Base-by-base conservation (phyloP, 2,113 vertebrate species). In the Anolis sagrei region DNA sequence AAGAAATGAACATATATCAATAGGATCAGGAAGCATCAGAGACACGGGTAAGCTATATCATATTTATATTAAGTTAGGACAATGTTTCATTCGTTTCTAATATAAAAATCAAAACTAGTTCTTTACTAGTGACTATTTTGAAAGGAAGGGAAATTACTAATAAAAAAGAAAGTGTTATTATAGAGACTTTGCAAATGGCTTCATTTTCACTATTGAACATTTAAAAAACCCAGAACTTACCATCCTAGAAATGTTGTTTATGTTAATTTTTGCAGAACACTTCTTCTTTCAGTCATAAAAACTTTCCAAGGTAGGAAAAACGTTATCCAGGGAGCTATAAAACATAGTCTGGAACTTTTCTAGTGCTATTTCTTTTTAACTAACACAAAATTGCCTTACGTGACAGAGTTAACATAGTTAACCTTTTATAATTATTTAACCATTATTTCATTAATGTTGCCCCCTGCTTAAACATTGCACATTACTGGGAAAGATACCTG, bases 361-460 rank as follows among this genome's bases (percentile, higher is more conserved):
- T 87, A 92, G 83, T 86, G 79, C 68, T 89, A 89, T 91, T 94
- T 91, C 88, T 94, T 92, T 80, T 96, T 92, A 93, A 95, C 84
- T 93, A 91, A 93, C 94, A 89, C 80, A 89, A 86, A 95, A 94
- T 88, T 89, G 82, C 88, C 75, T 66, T 91, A 81, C 78, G 32
- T 89, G 92, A 89, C 90, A 93, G 93, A 95, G 90, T 93, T 93
- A 93, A 94, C 82, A 83, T 90, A 84, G 90, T 95, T 96, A 94
- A 95, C 93, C 95, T 96, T 95, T 95, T 91, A 73, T 94, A 95
- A 96, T 96, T 96, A 95, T 95, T 96, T 96, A 94, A 91, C 93
- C 92, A 90, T 95, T 95, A 94, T 96, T 96, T 95, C 86, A 91
- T 86, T 86, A 86, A 74, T 94, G 94, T 96, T 94, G 90, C 91